These are phyloP conservation scores for Ceyx margarethae DNA, from an alignment of 2,113 vertebrate genomes.

Conservation along the genomic window DNA sequence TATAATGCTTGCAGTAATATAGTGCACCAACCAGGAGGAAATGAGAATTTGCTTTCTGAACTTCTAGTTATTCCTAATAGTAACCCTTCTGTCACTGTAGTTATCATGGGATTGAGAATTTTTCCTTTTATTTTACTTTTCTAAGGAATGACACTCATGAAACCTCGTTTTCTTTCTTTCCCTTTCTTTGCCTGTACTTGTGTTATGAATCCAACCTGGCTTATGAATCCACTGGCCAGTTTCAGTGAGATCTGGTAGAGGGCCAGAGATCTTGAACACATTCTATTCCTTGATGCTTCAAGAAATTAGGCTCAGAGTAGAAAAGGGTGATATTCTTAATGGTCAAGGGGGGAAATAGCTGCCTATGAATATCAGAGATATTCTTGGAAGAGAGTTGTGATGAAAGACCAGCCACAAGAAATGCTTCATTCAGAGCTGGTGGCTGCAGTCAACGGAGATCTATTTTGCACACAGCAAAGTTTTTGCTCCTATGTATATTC, in stretches of 20 bases:
- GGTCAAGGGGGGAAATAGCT: background rate
- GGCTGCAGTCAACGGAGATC: background rate
- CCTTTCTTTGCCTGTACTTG: too few species aligned
- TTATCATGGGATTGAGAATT: background rate
- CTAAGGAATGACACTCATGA: background rate
- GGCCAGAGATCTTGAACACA: background rate
- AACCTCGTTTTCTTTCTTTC: background rate
- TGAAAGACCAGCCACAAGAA: background rate
- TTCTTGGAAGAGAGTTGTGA: background rate
- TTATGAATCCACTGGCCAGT: background rate
- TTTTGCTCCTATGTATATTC: background rate
- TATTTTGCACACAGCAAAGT: background rate
- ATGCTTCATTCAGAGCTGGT: background rate
- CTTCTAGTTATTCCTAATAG: background rate
- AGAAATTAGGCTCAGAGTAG: background rate
- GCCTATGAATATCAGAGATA: background rate
- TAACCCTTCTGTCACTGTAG: background rate
- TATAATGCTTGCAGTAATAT: background rate
- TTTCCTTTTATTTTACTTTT: background rate
- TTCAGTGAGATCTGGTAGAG: background rate
- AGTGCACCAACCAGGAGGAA: background rate
- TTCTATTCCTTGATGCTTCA: background rate
- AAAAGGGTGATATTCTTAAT: background rate
- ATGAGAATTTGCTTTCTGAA: background rate
- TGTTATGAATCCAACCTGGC: too few species aligned